Base-by-base conservation (phyloP, 2,797 vertebrate genomes). In the Odontamblyopus lacepedii region DNA sequence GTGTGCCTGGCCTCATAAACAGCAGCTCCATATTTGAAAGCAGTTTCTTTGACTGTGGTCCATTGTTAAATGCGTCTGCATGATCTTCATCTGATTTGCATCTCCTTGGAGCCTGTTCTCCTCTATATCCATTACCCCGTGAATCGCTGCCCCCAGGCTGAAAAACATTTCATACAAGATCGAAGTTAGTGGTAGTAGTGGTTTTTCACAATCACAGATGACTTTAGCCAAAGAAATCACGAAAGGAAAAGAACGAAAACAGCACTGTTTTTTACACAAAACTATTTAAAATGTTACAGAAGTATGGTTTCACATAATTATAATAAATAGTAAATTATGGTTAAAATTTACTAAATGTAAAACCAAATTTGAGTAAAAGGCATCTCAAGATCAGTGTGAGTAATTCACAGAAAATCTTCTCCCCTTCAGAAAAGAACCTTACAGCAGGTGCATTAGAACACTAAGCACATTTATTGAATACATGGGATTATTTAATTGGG, bases 31-130 rank as follows among this genome's bases (percentile, higher is more conserved):
- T 32, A 56, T 55, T 55, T 35, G 61, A 57, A 70, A 73, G 77
- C 74, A 73, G 69, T 59, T 73, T 64, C 82, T 35, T 76, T 73
- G 81, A 67, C 80, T 84, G 88, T 87, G 88, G 85, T 85, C 88
- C 76, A 15, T 80, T 78, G 88, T 91, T 90, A 90, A 75, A 89
- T 89, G 84, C 89, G 89, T 87, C 91, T 78, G 85, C 89, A 92
- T 90, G 89, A 90, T 87, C 86, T 76, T 79, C 79, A 73, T 83
- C 68, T 83, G 55, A 85, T 91, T 90, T 92, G 83, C 86, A 92
- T 90, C 70, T 87, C 90, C 81, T 84, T 59, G 61, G 81, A 84
- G 83, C 44, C 26, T 73, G 79, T 70, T 78, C 85, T 69, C 73
- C 86, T 77, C 81, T 77, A 83, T 89, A 91, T 92, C 85, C 79